phyloP scores from a whole-genome alignment of 2,888 invertebrate species.

The Nephrotoma guestfalica region DNA sequence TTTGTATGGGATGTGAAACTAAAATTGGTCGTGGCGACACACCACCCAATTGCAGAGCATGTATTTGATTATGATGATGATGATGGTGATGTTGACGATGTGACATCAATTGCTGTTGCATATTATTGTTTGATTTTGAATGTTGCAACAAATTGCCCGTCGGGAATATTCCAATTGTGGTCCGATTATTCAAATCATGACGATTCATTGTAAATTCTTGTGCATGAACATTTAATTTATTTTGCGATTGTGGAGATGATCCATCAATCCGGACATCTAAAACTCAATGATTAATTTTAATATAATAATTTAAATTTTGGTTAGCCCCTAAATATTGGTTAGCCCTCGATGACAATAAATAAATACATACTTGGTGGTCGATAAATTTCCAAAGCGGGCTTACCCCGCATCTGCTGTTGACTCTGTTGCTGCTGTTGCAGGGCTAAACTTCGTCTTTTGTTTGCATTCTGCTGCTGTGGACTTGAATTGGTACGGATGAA shows the following conservation, averaged over 20 bases:
- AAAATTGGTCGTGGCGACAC: slow-evolving; percentile 26
- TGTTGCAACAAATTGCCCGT: slow-evolving; percentile 27
- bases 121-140: slow-evolving; percentile 39
- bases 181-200: slow-evolving; percentile 24
- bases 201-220: slow-evolving; percentile 72
- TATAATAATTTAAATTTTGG: background rate
- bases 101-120: slow-evolving; percentile 32
- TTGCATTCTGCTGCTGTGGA: slow-evolving; percentile 40
- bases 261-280: slow-evolving; percentile 48
- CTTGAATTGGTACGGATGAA: slow-evolving; percentile 42
- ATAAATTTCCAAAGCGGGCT: slow-evolving; percentile 79
- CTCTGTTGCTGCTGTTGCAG: slow-evolving; percentile 25
- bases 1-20: slow-evolving; percentile 27
- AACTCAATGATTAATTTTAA: slow-evolving; percentile 6
- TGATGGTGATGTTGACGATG: slow-evolving; percentile 16
- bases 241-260: slow-evolving; percentile 27
- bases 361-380: slow-evolving; percentile 64
- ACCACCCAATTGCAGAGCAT: slow-evolving; percentile 15
- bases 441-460: slow-evolving; percentile 59
- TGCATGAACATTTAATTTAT: slow-evolving; percentile 73
- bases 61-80: slow-evolving; percentile 4
- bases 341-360: background rate
- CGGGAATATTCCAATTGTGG: slow-evolving; percentile 25
- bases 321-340: background rate
- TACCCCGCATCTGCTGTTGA: slow-evolving; percentile 40